These are phyloP conservation scores for Gymnarchus niloticus DNA, from an alignment of 2,113 vertebrate genomes.

Conservation along the genomic window DNA sequence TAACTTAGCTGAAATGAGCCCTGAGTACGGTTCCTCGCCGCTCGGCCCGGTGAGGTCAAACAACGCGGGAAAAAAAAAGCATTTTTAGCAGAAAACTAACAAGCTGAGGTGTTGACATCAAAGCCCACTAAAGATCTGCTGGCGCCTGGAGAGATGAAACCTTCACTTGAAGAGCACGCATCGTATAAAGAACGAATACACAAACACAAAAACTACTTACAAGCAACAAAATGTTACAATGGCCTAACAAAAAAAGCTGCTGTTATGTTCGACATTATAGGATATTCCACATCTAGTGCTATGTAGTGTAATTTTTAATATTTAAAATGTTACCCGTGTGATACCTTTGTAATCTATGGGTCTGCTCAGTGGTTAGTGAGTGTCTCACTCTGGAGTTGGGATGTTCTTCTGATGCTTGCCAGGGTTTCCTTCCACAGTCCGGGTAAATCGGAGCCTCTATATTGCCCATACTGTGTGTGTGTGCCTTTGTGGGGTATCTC, in stretches of 20 bases:
- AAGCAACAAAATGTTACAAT: not conserved
- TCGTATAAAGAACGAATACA: not conserved
- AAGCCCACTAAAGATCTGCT: not conserved
- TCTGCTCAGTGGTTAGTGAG: not conserved
- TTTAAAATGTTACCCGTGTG: not conserved
- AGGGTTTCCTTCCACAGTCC: not conserved
- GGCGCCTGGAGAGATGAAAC: not conserved
- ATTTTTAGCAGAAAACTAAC: conserved; percentile 5
- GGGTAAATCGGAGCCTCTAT: not conserved
- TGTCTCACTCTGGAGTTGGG: not conserved
- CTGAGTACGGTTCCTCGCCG: not conserved
- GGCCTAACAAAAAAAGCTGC: not conserved
- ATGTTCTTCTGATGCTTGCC: too few relatives aligned
- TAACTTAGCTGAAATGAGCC: not conserved
- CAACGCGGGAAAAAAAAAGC: not conserved
- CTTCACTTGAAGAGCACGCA: not conserved
- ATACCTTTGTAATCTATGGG: not conserved
- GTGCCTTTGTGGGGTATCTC: not conserved
- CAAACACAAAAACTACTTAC: not conserved
- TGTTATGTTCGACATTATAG: not conserved
- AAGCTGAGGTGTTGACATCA: not conserved
- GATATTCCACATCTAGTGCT: not conserved
- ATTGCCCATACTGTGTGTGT: not conserved
- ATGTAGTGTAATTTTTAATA: not conserved
- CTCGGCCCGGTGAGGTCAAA: not conserved